Evolutionary conservation across 37 sponge, comb jelly and placozoan species (phyloP).

Genomic region (Tethya wilhelma): DNA sequence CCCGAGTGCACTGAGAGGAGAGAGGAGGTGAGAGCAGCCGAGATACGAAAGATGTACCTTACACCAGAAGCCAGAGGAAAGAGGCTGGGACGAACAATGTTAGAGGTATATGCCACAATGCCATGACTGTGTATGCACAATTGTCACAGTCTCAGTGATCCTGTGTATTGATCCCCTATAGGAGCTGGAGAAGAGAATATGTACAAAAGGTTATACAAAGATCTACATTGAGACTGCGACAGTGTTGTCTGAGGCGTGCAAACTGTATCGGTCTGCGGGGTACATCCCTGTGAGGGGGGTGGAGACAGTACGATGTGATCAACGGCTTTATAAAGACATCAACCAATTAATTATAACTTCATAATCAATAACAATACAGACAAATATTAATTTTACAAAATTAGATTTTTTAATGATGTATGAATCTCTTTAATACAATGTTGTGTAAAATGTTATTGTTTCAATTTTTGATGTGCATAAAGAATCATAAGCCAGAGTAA

Average conservation of each 20-base stretch:
- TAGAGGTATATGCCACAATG: conserved; percentile 4
- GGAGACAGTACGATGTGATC: conserved; percentile 20
- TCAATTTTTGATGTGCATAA: too few relatives aligned
- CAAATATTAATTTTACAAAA: background rate
- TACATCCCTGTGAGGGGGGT: conserved; percentile 15
- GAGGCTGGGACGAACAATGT: conserved; percentile 44
- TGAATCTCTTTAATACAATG: too few relatives aligned
- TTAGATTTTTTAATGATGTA: too few relatives aligned
- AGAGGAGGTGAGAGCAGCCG: conserved; percentile 16
- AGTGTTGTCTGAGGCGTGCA: conserved; percentile 60
- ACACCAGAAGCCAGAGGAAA: conserved; percentile 64
- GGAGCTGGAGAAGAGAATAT: conserved; percentile 47
- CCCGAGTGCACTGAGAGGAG: background rate
- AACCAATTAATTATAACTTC: background rate
- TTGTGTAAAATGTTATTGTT: too few relatives aligned
- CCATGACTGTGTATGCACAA: background rate
- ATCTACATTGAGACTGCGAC: conserved; percentile 55
- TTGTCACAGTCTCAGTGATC: background rate
- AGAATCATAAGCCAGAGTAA: too few relatives aligned
- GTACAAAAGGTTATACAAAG: conserved; percentile 33
- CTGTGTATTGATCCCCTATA: background rate
- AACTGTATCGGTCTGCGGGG: conserved; percentile 36
- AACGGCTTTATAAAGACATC: background rate
- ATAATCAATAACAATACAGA: background rate
- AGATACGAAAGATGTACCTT: conserved; percentile 70